Conservation (phyloP, 2,113 vertebrate species). For the Thinocorus orbignyianus region DNA sequence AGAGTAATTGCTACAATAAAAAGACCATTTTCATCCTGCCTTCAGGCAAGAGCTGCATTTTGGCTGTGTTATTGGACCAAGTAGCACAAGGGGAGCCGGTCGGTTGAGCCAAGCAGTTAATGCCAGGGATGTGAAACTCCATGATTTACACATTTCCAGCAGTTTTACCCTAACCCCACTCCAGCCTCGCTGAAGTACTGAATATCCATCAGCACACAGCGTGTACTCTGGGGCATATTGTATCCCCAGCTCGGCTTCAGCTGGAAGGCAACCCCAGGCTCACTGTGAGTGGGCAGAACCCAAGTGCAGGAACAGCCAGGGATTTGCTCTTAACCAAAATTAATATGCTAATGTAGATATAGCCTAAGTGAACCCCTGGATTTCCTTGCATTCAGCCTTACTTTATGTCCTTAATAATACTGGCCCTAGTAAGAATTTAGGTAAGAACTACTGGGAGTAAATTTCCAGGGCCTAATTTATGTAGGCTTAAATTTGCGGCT, state of each 20-base stretch:
- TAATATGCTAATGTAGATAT: not conserved
- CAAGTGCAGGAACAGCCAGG: not conserved
- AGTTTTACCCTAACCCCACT: not conserved
- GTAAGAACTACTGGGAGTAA: not conserved
- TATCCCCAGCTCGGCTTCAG: not conserved
- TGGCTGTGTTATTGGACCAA: not conserved
- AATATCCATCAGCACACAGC: accelerated
- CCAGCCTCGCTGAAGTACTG: not conserved
- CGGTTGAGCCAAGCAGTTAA: not conserved
- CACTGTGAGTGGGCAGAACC: not conserved
- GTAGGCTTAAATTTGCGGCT: not conserved
- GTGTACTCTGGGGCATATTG: accelerated
- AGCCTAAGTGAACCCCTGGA: not conserved
- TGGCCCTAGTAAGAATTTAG: not conserved
- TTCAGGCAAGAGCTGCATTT: not conserved
- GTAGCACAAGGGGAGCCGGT: accelerated
- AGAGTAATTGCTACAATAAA: not conserved
- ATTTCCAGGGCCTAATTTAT: not conserved
- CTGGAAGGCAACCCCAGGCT: not conserved
- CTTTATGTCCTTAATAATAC: not conserved
- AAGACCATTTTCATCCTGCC: not conserved
- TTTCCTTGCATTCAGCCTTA: not conserved
- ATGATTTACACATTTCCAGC: not conserved
- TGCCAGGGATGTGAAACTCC: not conserved
- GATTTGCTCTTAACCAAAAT: not conserved